Conservation (phyloP, 2,888 invertebrate genomes). For the Encarsia formosa region DNA sequence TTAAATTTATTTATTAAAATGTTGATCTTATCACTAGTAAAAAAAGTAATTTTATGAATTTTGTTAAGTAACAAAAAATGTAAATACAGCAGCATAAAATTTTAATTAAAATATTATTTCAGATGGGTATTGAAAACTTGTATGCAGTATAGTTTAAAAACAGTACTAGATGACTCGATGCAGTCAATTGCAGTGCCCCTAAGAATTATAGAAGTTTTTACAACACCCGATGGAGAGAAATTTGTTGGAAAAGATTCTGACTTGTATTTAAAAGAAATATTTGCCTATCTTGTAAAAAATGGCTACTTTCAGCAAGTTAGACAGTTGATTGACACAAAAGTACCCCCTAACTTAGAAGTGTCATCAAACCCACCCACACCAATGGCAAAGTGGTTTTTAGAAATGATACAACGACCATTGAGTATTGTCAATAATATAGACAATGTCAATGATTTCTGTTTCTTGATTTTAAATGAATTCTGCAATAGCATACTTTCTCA, state of each 20-base stretch:
- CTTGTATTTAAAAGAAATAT: slow-evolving; percentile 46
- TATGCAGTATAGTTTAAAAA: slow-evolving; percentile 55
- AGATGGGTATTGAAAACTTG: slow-evolving; percentile 58
- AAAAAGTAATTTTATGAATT: too few species aligned
- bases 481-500: slow-evolving; percentile 65
- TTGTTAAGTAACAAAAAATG: too few species aligned
- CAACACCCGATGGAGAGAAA: slow-evolving; percentile 51
- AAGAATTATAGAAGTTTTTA: slow-evolving; percentile 74
- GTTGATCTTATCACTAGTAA: too few species aligned
- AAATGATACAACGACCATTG: slow-evolving; percentile 74
- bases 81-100: too few species aligned
- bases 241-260: slow-evolving; percentile 34
- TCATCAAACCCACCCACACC: slow-evolving; percentile 69
- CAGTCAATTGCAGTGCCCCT: slow-evolving; percentile 68
- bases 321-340: slow-evolving; percentile 64
- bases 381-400: slow-evolving; percentile 67
- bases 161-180: slow-evolving; percentile 33
- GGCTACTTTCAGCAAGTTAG: slow-evolving; percentile 70
- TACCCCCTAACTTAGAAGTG: slow-evolving; percentile 67
- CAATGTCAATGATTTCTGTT: slow-evolving; percentile 52
- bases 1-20: too few species aligned
- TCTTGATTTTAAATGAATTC: slow-evolving; percentile 57
- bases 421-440: slow-evolving; percentile 54
- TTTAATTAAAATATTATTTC: too few species aligned
- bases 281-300: slow-evolving; percentile 44